These are phyloP conservation scores for Chaunax sp. DNA, from an alignment of 2,797 vertebrate species.

Conservation along the genomic window DNA sequence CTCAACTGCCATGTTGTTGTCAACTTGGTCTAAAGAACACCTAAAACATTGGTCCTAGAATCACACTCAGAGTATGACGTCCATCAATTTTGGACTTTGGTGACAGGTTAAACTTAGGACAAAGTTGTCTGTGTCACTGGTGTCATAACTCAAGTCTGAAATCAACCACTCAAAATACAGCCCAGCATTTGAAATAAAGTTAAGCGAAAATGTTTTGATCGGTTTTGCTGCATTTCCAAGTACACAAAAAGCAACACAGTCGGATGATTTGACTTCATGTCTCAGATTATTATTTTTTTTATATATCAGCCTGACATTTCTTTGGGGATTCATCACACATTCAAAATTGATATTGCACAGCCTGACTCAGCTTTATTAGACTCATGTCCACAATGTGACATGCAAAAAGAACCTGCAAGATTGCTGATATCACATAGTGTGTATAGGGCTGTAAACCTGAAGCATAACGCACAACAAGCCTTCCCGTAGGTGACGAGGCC, in stretches of 20 bases:
- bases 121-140: too few relatives aligned
- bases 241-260: too few relatives aligned
- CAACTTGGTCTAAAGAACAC: neutral
- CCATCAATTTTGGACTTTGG: too few relatives aligned
- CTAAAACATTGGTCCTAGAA: neutral
- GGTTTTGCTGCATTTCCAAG: too few relatives aligned
- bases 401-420: conserved; percentile 29
- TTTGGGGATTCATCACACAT: conserved; percentile 10
- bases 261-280: neutral
- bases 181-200: too few relatives aligned
- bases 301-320: conserved; percentile 7
- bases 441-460: conserved; percentile 17
- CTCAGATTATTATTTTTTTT: neutral
- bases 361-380: conserved; percentile 33
- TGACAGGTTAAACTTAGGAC: too few relatives aligned
- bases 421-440: conserved; percentile 21
- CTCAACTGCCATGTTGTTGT: conserved; percentile 2
- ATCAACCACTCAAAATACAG: too few relatives aligned
- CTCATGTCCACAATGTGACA: conserved; percentile 30
- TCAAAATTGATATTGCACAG: conserved; percentile 13
- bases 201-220: too few relatives aligned
- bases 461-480: conserved; percentile 3
- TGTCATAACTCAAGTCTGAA: too few relatives aligned
- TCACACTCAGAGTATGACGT: too few relatives aligned
- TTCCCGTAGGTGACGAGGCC: conserved; percentile 3